Conservation (phyloP, 2,797 vertebrate species). For the Diceros bicornis region DNA sequence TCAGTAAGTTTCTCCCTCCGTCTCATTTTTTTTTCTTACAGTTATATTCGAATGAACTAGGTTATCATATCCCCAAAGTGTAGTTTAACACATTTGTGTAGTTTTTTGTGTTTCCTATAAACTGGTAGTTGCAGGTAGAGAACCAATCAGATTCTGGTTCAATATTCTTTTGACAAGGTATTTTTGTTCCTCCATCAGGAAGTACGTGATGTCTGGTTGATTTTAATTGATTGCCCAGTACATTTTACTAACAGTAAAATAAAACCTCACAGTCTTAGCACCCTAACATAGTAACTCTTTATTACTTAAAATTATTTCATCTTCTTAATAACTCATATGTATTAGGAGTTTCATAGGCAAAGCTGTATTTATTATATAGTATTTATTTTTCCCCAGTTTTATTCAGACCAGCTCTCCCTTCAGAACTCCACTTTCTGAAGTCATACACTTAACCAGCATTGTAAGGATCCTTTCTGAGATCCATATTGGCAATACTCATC, state of each 20-base stretch:
- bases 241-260: slow-evolving; percentile 49
- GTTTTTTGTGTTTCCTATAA: slow-evolving; percentile 44
- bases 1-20: neutral
- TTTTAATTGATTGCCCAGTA: neutral
- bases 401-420: slow-evolving; percentile 14
- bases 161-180: neutral
- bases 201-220: neutral
- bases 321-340: neutral
- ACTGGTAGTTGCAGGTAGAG: neutral
- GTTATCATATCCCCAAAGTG: neutral
- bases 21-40: neutral
- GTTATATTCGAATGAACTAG: neutral
- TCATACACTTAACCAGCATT: neutral
- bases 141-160: neutral
- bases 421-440: neutral
- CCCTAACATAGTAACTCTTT: neutral
- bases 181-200: slow-evolving; percentile 22
- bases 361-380: slow-evolving; percentile 7
- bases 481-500: neutral
- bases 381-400: neutral
- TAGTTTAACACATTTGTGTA: slow-evolving; percentile 4
- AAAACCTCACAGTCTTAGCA: neutral
- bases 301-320: slow-evolving; percentile 18
- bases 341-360: neutral
- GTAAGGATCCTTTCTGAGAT: neutral